Evolutionary conservation across 2,797 vertebrate species (phyloP), one percentile per base, ranked within the genome.

Genomic region (Gymnothorax javanicus): DNA sequence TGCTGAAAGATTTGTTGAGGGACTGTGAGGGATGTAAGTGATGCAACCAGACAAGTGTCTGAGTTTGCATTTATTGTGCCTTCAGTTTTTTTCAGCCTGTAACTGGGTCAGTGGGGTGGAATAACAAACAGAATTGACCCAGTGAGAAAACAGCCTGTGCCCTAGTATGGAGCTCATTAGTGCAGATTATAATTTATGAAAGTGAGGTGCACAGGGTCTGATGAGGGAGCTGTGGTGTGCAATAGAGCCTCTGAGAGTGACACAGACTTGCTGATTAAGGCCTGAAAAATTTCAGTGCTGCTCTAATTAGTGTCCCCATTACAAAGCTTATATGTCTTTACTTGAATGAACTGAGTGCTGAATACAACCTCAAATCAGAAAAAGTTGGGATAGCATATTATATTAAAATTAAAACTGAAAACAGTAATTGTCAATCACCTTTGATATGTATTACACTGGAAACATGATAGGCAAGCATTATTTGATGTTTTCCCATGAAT

Each of bases 321-420:
- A 95, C 94, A 95, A 94, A 92, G 94, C 91, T n/a, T 88, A 90
- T 86, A 94, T 96, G 95, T 96, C 93, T 93, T 87, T 94, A 96
- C 95, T 92, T 90, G 92, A 90, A 93, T 93, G 93, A 94, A 94
- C 94, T 89, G 87, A 86, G 75, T 87, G 90, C 88, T 82, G 89
- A 94, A 94, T 87, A 88, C 64, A 86, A 89, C 82, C 89, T 87
- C 33, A 43, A 43, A 43, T 43, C 33, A 43, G 1, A 43, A 43
- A 43, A 43, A 43, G 33, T 43, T 43, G 1, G 33, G 33, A 43
- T 43, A 43, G 33, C 33, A 43, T 43, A 43, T 43, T 43, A 43
- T 43, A 43, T 43, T 1, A 43, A 43, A 43, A 43, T 43, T 43
- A 43, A 43, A 43, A 43, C 33, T 43, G 33, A 43, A 43, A 43